Evolutionary conservation across 2,797 vertebrate species (phyloP), one percentile per base, ranked within the genome.

Genomic region (Octomys mimax): DNA sequence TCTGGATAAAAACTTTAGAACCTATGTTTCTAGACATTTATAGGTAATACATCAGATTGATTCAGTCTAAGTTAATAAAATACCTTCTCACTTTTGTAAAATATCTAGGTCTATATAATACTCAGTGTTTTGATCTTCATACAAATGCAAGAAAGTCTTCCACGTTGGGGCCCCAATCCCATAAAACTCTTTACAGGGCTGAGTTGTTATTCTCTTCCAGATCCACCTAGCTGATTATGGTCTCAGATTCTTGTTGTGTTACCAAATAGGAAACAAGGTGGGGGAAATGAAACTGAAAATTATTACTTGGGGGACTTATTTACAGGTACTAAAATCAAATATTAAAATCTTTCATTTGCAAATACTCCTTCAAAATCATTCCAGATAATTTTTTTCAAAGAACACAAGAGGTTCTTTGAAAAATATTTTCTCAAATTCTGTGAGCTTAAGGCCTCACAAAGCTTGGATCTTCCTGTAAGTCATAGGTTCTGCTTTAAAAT

Each of bases 81-180:
- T 18, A 36, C 36, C 59, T 78, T 86, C 16, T 92, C 46, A 82
- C 42, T 61, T 82, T 19, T 94, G 36, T 90, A 70, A 96, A 96
- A 28, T 87, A 61, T 10, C 46, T 13, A 70, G 62, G 31, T 91
- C 42, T 83, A 52, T 59, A 16, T 42, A 14, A 62, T 73, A 49
- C 33, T 59, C 33, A 66, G 39, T 5, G 70, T 42, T 82, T 71
- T 28, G 54, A 4, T 89, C 9, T 87, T 82, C 14, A 49, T 24
- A 64, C 36, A 92, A 71, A 92, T 26, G 9, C 16, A 64, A 59
- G 78, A 36, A 54, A 85, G 31, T 70, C 31, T 57, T 70, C 59
- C 57, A 68, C n/a, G 11, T 31, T 31, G 24, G 24, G 49, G 54
- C 26, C 8, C 46, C 1, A 64, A 0, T 87, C 19, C n/a, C 91